Base-by-base conservation (phyloP, 2,797 vertebrate genomes). In the Rhinoraja longicauda region DNA sequence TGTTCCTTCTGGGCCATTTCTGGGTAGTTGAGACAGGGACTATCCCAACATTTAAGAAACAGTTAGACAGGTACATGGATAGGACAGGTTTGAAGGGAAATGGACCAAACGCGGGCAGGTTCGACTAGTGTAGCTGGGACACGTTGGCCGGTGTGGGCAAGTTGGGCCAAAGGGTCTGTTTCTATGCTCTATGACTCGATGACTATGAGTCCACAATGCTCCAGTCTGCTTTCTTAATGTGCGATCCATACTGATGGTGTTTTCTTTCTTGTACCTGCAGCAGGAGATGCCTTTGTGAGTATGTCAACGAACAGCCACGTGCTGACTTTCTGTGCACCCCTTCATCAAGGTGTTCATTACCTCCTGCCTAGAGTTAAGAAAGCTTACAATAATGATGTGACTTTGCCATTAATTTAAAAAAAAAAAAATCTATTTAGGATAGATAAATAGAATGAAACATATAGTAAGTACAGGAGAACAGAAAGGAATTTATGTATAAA, bases 221-320 rank as follows among this genome's bases (percentile, higher is more conserved):
- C 59, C 59, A 88, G 59, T 19, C 84, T 67, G 53, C 13, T n/a
- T 86, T 57, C 82, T 57, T 59, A 57, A 29, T 86, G 82, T 19
- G 62, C 29, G 59, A 32, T 86, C 82, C 82, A 86, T 86, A 86
- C 64, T 88, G 84, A 64, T 29, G 84, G 17, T 88, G 62, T 88
- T 88, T 67, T n/a, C 64, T 21, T 88, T 88, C 59, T 64, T 64
- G n/a, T 88, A 88, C n/a, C 39, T 88, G 1, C n/a, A 17, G 84
- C 62, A 88, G 62, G 59, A 67, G 62, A 59, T 64, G 59, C 62
- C 1, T 62, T 32, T 45, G 6, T 13, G 59, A 36, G 84, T 15
- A 67, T 88, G 64, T 36, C 62, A 21, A 32, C 29, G 36, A 88
- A 36, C n/a, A 88, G 4, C n/a, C 15, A 62, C 26, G 32, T 88